phyloP scores from a whole-genome alignment of 2,888 invertebrate genomes.

The Prostheceraeus crozeri region DNA sequence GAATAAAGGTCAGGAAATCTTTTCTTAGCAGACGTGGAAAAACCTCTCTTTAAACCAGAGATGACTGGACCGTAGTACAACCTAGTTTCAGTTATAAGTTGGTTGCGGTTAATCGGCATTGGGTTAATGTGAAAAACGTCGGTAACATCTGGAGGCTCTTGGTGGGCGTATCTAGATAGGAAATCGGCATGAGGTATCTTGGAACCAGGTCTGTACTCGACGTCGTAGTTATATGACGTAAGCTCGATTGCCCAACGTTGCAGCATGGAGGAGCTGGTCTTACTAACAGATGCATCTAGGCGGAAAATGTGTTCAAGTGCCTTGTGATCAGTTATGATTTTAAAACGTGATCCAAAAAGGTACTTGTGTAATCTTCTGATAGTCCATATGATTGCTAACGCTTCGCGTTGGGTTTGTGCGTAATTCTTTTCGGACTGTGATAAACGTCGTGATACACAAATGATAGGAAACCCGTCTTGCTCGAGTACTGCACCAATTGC shows the following conservation, averaged over 20 bases:
- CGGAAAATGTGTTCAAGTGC: constrained; percentile 1
- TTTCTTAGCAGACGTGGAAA: constrained; percentile 15
- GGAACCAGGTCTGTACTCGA: background rate
- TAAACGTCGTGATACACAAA: constrained; percentile 10
- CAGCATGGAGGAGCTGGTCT: constrained; percentile 15
- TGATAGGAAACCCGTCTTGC: constrained; percentile 21
- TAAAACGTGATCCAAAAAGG: constrained; percentile 17
- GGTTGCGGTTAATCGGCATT: background rate
- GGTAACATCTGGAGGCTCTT: background rate
- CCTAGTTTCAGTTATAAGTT: constrained; percentile 8
- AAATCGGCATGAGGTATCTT: constrained; percentile 22
- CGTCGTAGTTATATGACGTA: constrained; percentile 12
- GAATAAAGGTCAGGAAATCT: no score
- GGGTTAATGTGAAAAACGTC: constrained; percentile 14
- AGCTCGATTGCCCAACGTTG: constrained; percentile 20
- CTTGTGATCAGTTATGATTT: constrained; percentile 13
- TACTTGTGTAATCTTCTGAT: constrained; percentile 13
- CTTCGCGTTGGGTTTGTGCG: constrained; percentile 4
- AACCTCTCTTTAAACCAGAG: constrained; percentile 8
- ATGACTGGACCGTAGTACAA: constrained; percentile 7
- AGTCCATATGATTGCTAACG: constrained; percentile 21
- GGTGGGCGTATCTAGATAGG: constrained; percentile 18
- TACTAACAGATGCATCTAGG: background rate
- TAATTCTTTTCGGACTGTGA: constrained; percentile 3
- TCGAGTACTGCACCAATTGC: constrained; percentile 14